Evolutionary conservation across 2,113 vertebrate species (phyloP).

Genomic region (Semnornis frantzii): DNA sequence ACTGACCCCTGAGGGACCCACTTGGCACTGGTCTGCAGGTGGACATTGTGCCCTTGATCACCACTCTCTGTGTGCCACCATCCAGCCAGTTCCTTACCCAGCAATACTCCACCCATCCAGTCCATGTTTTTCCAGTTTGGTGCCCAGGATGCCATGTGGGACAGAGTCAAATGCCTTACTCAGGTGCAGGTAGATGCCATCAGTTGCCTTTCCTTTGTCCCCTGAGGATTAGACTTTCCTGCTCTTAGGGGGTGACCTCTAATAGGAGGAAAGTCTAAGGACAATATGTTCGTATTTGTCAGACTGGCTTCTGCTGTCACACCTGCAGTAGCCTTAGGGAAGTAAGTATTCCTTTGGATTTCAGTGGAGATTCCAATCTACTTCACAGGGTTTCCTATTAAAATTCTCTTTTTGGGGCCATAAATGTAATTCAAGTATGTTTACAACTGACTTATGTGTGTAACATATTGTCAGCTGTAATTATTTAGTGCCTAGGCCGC

Average conservation of each 20-base stretch:
- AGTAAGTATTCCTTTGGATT: not conserved
- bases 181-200: too few relatives aligned
- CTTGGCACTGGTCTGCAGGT: too few relatives aligned
- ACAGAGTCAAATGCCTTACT: too few relatives aligned
- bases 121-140: too few relatives aligned
- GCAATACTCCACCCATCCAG: too few relatives aligned
- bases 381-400: not conserved
- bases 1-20: too few relatives aligned
- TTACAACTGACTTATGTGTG: not conserved
- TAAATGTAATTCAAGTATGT: not conserved
- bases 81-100: too few relatives aligned
- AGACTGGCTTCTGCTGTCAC: not conserved
- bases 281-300: not conserved
- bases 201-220: too few relatives aligned
- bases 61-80: too few relatives aligned
- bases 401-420: not conserved
- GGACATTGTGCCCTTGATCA: too few relatives aligned
- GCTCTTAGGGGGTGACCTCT: not conserved
- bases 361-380: not conserved
- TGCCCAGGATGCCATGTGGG: too few relatives aligned
- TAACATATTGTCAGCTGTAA: not conserved
- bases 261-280: not conserved
- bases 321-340: not conserved
- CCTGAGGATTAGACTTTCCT: too few relatives aligned
- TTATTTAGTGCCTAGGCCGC: slow-evolving; percentile 3